A percentile compares a stretch with the other conserved stretches of the same genome.
Conservation (phyloP, 2,113 vertebrate genomes). For the Meriones unguiculatus region DNA sequence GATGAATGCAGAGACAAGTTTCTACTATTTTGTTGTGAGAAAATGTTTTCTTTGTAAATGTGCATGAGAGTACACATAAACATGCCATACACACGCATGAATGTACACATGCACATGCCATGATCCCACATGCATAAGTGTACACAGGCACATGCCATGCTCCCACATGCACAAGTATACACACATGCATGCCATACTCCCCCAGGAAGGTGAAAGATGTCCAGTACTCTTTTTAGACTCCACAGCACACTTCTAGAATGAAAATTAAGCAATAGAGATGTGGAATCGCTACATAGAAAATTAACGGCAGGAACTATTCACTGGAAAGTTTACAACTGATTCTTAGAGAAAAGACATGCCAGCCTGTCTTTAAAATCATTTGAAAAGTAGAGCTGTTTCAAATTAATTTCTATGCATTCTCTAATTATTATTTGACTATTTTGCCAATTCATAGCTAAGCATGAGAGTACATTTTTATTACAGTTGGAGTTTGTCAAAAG, state of each 20-base stretch:
- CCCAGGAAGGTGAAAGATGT: not conserved
- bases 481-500: conserved; percentile 75
- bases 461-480: conserved; percentile 44
- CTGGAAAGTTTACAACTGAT: not conserved
- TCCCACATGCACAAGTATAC: not conserved
- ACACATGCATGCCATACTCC: not conserved
- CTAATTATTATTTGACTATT: conserved; percentile 71
- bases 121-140: not conserved
- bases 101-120: not conserved
- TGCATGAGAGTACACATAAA: not conserved
- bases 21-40: not conserved
- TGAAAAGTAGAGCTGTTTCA: not conserved
- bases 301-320: not conserved
- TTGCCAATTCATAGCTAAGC: conserved; percentile 59
- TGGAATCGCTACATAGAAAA: not conserved
- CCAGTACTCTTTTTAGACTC: not conserved
- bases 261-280: not conserved
- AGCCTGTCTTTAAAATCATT: not conserved
- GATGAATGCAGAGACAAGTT: not conserved
- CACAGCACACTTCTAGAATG: not conserved
- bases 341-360: not conserved
- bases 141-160: not conserved
- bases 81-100: not conserved
- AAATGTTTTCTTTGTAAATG: not conserved
- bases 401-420: not conserved